A percentile compares a stretch with the other conserved stretches of the same genome.
These are phyloP conservation scores for Oryzias curvinotus DNA, from an alignment of 2,113 vertebrate genomes.

Conservation along the genomic window DNA sequence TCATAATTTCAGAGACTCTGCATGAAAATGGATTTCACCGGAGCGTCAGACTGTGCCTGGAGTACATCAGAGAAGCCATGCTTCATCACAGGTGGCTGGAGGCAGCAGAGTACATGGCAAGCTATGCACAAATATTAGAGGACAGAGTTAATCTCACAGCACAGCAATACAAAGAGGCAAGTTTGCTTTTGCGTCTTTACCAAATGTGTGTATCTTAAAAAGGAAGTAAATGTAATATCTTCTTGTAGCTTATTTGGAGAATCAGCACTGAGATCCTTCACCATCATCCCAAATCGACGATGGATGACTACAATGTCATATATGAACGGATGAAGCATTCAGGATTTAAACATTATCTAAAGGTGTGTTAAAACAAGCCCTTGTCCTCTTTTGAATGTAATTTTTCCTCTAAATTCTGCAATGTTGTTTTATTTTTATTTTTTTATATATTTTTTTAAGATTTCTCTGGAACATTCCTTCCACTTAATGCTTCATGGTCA, in stretches of 20 bases:
- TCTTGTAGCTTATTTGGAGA: slow-evolving; percentile 84
- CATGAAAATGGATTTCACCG: slow-evolving; percentile 74
- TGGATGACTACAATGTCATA: slow-evolving; percentile 82
- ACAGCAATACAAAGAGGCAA: slow-evolving; percentile 76
- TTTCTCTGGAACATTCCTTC: slow-evolving; percentile 87
- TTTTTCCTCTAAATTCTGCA: neutral
- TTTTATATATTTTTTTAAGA: slow-evolving; percentile 64
- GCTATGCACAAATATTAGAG: slow-evolving; percentile 82
- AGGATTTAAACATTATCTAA: slow-evolving; percentile 82
- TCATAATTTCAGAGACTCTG: slow-evolving; percentile 25
- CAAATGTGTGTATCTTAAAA: neutral
- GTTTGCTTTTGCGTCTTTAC: neutral
- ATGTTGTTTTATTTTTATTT: too few relatives aligned
- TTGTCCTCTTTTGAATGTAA: neutral
- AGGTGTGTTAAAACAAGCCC: slow-evolving; percentile 68
- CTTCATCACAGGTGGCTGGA: slow-evolving; percentile 86
- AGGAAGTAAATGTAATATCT: neutral
- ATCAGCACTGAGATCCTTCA: slow-evolving; percentile 86
- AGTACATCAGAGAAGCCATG: slow-evolving; percentile 81
- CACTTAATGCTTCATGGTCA: slow-evolving; percentile 83
- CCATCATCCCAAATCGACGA: slow-evolving; percentile 79
- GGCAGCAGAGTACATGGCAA: slow-evolving; percentile 82
- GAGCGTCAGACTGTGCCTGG: slow-evolving; percentile 77
- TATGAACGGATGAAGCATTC: slow-evolving; percentile 87
- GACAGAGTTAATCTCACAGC: slow-evolving; percentile 39